A percentile compares a stretch with the other conserved stretches of the same genome.
Conservation (phyloP, 2,888 invertebrate genomes). For the Platynereis dumerilii region DNA sequence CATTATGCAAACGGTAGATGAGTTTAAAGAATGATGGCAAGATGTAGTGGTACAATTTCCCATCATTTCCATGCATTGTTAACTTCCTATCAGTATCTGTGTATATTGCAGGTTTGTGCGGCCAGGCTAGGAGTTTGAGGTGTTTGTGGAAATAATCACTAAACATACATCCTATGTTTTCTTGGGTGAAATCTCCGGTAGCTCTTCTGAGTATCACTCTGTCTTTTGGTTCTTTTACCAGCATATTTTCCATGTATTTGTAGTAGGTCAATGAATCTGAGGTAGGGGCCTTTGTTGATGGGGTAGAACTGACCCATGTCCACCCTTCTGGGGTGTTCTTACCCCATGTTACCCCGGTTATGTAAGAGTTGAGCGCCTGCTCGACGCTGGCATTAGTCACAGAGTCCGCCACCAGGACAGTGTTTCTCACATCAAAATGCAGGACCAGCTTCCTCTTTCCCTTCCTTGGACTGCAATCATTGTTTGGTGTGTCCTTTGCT, state of each 20-base stretch:
- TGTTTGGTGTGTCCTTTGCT: too few relatives aligned
- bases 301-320: constrained; percentile 52
- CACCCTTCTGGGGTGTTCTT: constrained; percentile 43
- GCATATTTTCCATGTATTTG: constrained; percentile 54
- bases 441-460: constrained; percentile 53
- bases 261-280: constrained; percentile 53
- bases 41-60: constrained; percentile 58
- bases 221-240: constrained; percentile 52
- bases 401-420: constrained; percentile 60
- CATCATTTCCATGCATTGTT: constrained; percentile 49
- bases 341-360: constrained; percentile 62
- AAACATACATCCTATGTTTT: constrained; percentile 49
- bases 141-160: constrained; percentile 49
- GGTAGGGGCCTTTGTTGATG: constrained; percentile 49
- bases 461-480: too few relatives aligned
- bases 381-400: constrained; percentile 57
- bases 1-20: constrained; percentile 46
- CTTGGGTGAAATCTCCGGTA: constrained; percentile 58
- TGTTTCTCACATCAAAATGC: constrained; percentile 62
- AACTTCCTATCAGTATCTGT: constrained; percentile 37
- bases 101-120: constrained; percentile 34
- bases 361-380: constrained; percentile 61
- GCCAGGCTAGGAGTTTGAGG: constrained; percentile 50
- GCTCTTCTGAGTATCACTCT: constrained; percentile 49
- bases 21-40: constrained; percentile 58